Evolutionary conservation across 1,140 invertebrate genomes (phyloP), one percentile per base, ranked within the genome.

Genomic region (Mycetomoellerius zeteki): DNA sequence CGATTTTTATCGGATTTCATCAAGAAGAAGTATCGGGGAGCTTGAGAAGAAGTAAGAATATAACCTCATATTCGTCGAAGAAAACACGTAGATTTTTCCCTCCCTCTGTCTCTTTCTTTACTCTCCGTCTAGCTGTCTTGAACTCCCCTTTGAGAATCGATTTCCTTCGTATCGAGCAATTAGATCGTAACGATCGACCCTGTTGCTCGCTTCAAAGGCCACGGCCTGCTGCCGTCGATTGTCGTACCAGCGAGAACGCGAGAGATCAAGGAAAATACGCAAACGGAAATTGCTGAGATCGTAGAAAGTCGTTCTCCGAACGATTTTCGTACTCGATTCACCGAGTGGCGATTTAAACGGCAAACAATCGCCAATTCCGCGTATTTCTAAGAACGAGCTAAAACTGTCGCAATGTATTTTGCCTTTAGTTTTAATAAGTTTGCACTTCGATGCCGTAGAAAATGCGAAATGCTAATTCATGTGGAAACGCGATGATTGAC

Each of bases 151-250:
- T 82, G 76, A 56, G 64, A 88, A 87, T 86, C 80, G 71, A 86
- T 90, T 43, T 90, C 30, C 43, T 67, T 56, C 87, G 60, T 78
- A 60, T n/a, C 43, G 43, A 67, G 24, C 69, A 85, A 87, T 87
- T 87, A 62, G 80, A 87, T 87, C 80, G 85, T 86, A 86, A 86
- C 85, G 77, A 86, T 80, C 62, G 64, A 72, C 47, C 54, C 65
- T 86, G 33, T 86, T 67, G 64, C 76, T 81, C 85, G 64, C 64
- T 82, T 84, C 69, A 84, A 84, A 84, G 80, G 80, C 80, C 69
- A 75, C 54, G 54, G 37, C 37, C 37, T 75, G 47, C 52, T 21
- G 50, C 52, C 52, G 71, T 73, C 24, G 80, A 72, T 60, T 73
- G 54, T 58, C 54, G 52, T n/a, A n/a, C n/a, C 19, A 12, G 24